These are phyloP conservation scores for Aythya baeri DNA, from an alignment of 2,113 vertebrate genomes.

Conservation along the genomic window DNA sequence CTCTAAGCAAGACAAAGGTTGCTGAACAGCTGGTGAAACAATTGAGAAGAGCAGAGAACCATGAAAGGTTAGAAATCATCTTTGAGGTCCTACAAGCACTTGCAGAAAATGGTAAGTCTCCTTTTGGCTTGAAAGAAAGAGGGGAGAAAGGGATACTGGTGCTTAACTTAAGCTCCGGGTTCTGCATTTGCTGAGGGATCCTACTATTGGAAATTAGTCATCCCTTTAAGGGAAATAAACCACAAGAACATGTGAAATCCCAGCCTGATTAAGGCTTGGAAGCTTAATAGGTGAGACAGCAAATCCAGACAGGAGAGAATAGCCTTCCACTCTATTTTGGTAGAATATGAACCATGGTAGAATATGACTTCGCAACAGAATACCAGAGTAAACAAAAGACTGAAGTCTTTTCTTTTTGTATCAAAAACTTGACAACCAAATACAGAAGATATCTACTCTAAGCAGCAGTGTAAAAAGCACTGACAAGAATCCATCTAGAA, in stretches of 20 bases:
- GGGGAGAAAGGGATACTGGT: background rate
- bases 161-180: background rate
- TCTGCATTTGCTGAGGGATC: background rate
- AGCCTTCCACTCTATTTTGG: background rate
- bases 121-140: background rate
- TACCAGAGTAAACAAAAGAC: background rate
- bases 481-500: background rate
- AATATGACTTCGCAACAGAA: background rate
- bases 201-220: background rate
- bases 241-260: background rate
- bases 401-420: background rate
- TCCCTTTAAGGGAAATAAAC: background rate
- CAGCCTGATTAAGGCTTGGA: background rate
- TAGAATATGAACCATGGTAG: background rate
- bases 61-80: conserved; percentile 86
- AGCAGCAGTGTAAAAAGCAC: background rate
- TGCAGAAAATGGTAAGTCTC: conserved; percentile 84
- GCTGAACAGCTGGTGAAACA: conserved; percentile 82
- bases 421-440: background rate
- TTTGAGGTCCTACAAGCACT: conserved; percentile 86
- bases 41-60: conserved; percentile 82
- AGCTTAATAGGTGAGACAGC: background rate
- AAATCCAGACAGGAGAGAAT: background rate
- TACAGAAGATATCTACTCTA: background rate
- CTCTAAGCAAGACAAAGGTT: conserved; percentile 79